Evolutionary conservation across 2,797 vertebrate genomes (phyloP).

Genomic region (Holocentrus rufus): DNA sequence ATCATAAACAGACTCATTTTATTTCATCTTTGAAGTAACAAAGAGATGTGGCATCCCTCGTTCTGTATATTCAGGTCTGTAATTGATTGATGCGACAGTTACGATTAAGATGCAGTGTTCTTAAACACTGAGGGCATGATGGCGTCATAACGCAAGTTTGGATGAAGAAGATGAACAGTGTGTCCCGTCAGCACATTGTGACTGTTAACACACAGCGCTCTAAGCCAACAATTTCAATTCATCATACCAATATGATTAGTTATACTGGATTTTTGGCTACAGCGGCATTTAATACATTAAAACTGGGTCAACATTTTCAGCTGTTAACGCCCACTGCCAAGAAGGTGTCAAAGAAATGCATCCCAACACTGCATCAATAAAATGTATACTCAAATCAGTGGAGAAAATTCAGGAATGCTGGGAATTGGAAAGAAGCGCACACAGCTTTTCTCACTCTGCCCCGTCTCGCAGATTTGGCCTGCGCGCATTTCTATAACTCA

Average conservation of each 20-base stretch:
- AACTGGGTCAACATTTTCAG: background rate
- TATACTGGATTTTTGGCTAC: conserved; percentile 1
- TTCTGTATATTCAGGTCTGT: background rate
- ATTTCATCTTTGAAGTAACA: background rate
- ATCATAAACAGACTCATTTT: background rate
- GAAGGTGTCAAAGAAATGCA: background rate
- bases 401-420: conserved; percentile 24
- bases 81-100: background rate
- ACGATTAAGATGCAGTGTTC: background rate
- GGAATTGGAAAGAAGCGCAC: conserved; percentile 10
- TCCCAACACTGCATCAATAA: background rate
- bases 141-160: background rate
- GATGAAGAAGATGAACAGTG: background rate
- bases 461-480: conserved; percentile 25
- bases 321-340: background rate
- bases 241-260: conserved; percentile 10
- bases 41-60: background rate
- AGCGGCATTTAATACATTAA: conserved; percentile 10
- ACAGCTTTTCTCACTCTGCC: background rate
- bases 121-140: background rate
- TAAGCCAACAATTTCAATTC: conserved; percentile 10
- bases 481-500: conserved; percentile 6
- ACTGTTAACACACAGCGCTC: background rate
- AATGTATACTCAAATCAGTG: background rate
- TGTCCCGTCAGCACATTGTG: conserved; percentile 2